Evolutionary conservation across 2,113 vertebrate species (phyloP).

Genomic region (Elachura formosa): DNA sequence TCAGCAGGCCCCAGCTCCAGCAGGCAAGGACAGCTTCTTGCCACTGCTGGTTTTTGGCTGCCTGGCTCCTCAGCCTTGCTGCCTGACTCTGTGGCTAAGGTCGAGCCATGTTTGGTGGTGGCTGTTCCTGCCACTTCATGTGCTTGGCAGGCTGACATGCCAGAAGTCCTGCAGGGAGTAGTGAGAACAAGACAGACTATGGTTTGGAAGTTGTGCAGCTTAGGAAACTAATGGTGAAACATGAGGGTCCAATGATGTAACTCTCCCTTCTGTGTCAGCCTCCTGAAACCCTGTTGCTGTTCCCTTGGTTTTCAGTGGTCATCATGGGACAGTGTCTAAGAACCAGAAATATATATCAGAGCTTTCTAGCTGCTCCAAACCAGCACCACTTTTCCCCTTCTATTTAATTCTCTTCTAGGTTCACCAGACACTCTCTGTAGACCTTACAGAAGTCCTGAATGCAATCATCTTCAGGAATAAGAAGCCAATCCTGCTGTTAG

Average conservation of each 20-base stretch:
- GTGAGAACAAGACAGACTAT: neutral
- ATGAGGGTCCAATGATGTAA: neutral
- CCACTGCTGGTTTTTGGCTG: neutral
- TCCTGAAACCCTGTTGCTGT: neutral
- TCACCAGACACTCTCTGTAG: constrained; percentile 78
- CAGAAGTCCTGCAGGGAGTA: neutral
- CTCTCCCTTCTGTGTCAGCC: neutral
- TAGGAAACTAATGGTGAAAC: neutral
- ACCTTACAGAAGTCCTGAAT: constrained; percentile 78
- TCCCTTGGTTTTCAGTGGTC: neutral
- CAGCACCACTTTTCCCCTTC: neutral
- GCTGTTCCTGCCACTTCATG: neutral
- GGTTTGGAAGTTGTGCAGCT: neutral
- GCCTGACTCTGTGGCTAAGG: neutral
- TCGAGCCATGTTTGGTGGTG: neutral
- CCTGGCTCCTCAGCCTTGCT: neutral
- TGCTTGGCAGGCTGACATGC: neutral
- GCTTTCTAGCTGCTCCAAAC: neutral
- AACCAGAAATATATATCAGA: neutral
- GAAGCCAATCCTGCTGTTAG: constrained; percentile 77
- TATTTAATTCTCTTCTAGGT: constrained; percentile 70
- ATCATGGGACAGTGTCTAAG: neutral
- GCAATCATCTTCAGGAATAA: constrained; percentile 77
- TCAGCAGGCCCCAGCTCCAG: neutral
- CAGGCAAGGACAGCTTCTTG: neutral